These are phyloP conservation scores for Melieria omissa DNA, from an alignment of 2,888 invertebrate genomes.

Conservation along the genomic window DNA sequence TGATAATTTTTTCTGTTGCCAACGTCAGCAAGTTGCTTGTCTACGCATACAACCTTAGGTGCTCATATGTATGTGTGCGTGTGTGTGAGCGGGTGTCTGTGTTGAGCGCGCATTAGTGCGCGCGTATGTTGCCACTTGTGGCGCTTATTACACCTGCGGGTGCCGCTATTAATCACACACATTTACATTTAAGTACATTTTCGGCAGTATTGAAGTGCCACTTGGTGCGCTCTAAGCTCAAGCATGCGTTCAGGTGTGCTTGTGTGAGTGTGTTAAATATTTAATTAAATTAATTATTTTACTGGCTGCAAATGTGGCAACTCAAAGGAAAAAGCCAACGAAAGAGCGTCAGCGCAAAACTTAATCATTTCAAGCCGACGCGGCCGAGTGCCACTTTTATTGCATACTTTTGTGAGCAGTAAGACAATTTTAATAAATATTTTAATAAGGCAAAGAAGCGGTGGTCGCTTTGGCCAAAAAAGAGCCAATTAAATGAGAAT, in stretches of 20 bases:
- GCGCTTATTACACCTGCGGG: constrained; percentile 14
- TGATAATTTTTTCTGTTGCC: not conserved
- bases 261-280: not conserved
- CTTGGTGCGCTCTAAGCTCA: no score
- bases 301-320: constrained; percentile 10
- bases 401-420: no score
- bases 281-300: constrained; percentile 28
- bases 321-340: no score
- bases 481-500: no score
- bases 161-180: constrained; percentile 9
- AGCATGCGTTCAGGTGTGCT: not conserved
- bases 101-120: not conserved
- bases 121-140: not conserved
- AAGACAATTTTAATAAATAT: no score
- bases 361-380: no score
- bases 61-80: not conserved
- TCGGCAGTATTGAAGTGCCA: not conserved
- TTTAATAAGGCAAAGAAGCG: no score
- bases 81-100: not conserved
- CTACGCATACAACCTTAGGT: not conserved
- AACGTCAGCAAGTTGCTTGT: not conserved
- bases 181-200: constrained; percentile 7
- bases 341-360: no score
- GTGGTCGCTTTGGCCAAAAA: no score
- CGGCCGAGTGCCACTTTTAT: no score